These are phyloP conservation scores for Psilopsiagon aymara DNA, from an alignment of 2,113 vertebrate genomes.

Conservation along the genomic window DNA sequence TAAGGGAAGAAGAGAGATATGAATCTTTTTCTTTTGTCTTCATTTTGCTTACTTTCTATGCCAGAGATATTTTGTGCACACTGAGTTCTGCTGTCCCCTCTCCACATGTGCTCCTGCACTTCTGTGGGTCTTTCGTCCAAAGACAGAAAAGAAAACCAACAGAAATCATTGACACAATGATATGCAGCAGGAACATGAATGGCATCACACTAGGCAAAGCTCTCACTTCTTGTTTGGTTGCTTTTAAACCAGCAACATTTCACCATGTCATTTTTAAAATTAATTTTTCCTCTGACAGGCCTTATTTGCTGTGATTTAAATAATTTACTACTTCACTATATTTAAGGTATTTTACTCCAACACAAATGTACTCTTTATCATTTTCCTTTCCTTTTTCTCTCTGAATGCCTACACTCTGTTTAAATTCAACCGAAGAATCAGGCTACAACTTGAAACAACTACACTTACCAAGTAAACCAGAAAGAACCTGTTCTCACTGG, in stretches of 20 bases:
- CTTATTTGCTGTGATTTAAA: background rate
- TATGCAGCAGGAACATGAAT: background rate
- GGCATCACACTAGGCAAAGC: background rate
- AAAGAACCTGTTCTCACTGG: background rate
- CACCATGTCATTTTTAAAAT: background rate
- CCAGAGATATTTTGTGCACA: background rate
- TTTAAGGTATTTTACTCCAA: background rate
- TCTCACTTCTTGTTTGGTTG: background rate
- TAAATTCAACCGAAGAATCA: background rate
- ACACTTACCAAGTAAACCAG: background rate
- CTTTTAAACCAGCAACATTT: background rate
- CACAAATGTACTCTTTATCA: background rate
- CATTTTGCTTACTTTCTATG: background rate
- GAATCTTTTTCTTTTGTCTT: background rate
- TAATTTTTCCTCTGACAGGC: background rate
- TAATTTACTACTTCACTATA: background rate
- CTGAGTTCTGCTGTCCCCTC: background rate
- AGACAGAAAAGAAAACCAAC: background rate
- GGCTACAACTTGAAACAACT: background rate
- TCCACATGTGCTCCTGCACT: background rate
- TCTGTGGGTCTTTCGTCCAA: background rate
- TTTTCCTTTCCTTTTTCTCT: background rate
- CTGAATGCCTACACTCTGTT: background rate
- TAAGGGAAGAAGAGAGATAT: background rate
- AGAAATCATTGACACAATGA: background rate